Conservation (phyloP, 2,113 vertebrate genomes). For the Cryptomyrus ogoouensis region DNA sequence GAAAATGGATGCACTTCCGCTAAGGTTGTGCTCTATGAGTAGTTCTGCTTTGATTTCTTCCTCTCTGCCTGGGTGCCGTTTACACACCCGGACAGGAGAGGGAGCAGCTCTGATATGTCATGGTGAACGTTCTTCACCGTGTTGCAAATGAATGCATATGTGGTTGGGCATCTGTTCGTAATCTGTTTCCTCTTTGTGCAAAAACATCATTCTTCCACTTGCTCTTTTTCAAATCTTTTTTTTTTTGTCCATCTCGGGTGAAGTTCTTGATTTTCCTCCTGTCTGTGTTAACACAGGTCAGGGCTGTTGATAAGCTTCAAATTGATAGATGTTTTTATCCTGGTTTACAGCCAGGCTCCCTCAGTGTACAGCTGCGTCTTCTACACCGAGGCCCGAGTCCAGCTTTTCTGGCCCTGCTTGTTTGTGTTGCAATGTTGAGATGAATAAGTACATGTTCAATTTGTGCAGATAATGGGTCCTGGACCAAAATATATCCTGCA, state of each 20-base stretch:
- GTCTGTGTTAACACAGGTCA: not conserved
- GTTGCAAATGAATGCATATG: not conserved
- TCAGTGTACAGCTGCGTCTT: not conserved
- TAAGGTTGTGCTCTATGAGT: not conserved
- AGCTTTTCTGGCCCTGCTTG: not conserved
- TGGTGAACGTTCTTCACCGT: not conserved
- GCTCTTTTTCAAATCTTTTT: not conserved
- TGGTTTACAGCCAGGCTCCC: not conserved
- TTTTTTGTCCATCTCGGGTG: not conserved
- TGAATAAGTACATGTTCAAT: not conserved
- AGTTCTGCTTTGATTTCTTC: not conserved
- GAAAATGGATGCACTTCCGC: no score
- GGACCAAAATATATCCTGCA: not conserved
- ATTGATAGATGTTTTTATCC: not conserved
- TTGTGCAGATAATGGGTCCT: not conserved
- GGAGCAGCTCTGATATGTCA: not conserved
- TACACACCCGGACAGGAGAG: not conserved
- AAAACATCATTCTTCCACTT: not conserved
- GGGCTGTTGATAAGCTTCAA: not conserved
- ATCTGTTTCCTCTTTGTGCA: not conserved
- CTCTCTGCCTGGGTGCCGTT: not conserved
- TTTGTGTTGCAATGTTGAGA: not conserved
- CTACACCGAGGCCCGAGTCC: not conserved
- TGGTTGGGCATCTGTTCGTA: not conserved
- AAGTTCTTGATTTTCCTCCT: not conserved